Evolutionary conservation across 2,888 invertebrate genomes (phyloP).

Genomic region (Noctua comes): DNA sequence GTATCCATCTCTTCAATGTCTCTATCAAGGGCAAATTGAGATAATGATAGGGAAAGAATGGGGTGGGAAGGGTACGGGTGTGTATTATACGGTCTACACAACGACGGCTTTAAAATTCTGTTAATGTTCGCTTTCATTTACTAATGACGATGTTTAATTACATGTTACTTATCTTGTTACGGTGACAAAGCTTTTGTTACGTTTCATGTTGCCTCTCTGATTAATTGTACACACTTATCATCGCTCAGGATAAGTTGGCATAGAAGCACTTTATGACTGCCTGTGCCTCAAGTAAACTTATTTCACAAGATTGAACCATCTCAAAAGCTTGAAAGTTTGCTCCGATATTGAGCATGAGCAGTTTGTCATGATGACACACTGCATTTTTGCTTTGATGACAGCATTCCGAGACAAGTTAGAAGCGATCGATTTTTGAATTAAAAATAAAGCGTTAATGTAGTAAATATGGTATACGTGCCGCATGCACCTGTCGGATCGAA

Average conservation of each 20-base stretch:
- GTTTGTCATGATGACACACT: slow-evolving; percentile 38
- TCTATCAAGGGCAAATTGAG: slow-evolving; percentile 81
- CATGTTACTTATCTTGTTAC: slow-evolving; percentile 46
- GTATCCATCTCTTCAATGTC: slow-evolving; percentile 73
- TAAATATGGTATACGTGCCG: slow-evolving; percentile 58
- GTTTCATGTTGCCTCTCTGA: slow-evolving; percentile 45
- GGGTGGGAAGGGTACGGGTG: slow-evolving; percentile 56
- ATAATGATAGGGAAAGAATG: slow-evolving; percentile 78
- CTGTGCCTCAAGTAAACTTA: slow-evolving; percentile 8
- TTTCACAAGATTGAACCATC: slow-evolving; percentile 15
- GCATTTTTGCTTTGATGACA: slow-evolving; percentile 41
- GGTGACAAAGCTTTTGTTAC: slow-evolving; percentile 43
- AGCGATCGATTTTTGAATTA: slow-evolving; percentile 35
- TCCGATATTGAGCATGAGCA: background rate
- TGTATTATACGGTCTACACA: slow-evolving; percentile 42
- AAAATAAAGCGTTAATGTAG: slow-evolving; percentile 43
- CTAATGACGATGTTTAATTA: slow-evolving; percentile 49
- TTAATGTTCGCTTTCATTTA: slow-evolving; percentile 50
- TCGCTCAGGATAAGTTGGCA: slow-evolving; percentile 9
- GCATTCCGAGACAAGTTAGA: slow-evolving; percentile 37
- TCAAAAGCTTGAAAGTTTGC: background rate
- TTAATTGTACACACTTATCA: slow-evolving; percentile 39
- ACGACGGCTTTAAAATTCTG: slow-evolving; percentile 56
- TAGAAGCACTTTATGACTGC: slow-evolving; percentile 3
- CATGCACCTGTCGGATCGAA: slow-evolving; percentile 85